Percentiles rank a stretch among this genome's conserved stretches.
phyloP scores from a whole-genome alignment of 2,888 invertebrate genomes.

The Itoplectis maculator region DNA sequence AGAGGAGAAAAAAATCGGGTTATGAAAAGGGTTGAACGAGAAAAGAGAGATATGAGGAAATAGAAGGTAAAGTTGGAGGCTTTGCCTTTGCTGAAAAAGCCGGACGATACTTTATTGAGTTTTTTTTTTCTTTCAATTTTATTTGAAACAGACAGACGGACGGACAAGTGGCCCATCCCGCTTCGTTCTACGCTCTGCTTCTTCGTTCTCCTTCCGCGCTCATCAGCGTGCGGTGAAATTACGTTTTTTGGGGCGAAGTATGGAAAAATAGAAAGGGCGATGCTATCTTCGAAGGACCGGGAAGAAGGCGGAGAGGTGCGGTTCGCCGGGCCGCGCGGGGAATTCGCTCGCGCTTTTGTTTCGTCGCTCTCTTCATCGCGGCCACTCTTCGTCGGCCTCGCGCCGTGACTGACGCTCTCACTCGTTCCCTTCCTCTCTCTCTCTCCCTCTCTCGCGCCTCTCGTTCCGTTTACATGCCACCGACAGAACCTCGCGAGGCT shows the following conservation, averaged over 20 bases:
- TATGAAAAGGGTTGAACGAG: conserved; percentile 21
- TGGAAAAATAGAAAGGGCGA: conserved; percentile 49
- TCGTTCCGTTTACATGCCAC: conserved; percentile 63
- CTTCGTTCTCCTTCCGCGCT: conserved; percentile 50
- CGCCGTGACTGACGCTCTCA: too few species aligned
- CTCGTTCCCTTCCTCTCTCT: too few species aligned
- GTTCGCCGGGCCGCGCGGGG: conserved; percentile 41
- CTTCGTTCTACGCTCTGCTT: conserved; percentile 50
- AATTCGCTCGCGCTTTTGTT: conserved; percentile 65
- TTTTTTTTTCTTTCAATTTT: not conserved
- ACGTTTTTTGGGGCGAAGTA: conserved; percentile 48
- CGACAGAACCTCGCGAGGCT: conserved; percentile 44
- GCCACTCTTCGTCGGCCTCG: conserved; percentile 56
- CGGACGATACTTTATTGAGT: not conserved
- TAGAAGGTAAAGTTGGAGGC: conserved; percentile 10
- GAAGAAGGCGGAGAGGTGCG: conserved; percentile 26
- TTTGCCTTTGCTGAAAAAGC: too few species aligned
- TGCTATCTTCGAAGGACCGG: conserved; percentile 60
- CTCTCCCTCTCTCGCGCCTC: too few species aligned
- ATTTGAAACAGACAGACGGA: not conserved
- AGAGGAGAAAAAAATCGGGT: conserved; percentile 74
- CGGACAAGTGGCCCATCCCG: conserved; percentile 27
- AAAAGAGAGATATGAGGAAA: conserved; percentile 29
- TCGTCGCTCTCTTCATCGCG: conserved; percentile 62
- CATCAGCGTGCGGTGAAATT: conserved; percentile 50